Conservation (phyloP, 1,140 invertebrate genomes). For the Chironomus striatipennis region DNA sequence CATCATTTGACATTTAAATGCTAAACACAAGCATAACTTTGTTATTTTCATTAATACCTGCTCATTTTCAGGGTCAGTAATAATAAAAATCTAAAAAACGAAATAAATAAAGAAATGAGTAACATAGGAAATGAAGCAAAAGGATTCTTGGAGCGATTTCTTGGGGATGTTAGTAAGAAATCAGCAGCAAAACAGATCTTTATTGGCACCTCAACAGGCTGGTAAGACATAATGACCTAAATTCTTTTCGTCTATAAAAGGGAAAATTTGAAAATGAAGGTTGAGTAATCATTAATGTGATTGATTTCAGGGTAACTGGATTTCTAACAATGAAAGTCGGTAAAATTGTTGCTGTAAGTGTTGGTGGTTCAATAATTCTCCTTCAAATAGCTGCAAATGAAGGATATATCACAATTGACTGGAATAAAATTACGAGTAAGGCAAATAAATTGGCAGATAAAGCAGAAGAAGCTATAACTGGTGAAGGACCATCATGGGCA, state of each 20-base stretch:
- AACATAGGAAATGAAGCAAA: constrained; percentile 56
- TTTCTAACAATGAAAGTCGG: constrained; percentile 86
- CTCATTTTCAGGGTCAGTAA: not conserved
- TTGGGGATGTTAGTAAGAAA: constrained; percentile 69
- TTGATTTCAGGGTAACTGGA: constrained; percentile 65
- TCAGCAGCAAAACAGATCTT: constrained; percentile 80
- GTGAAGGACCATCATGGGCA: constrained; percentile 58
- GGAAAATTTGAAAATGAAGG: not conserved
- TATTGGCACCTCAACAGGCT: constrained; percentile 79
- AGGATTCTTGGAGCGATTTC: constrained; percentile 58
- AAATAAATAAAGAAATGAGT: constrained; percentile 42
- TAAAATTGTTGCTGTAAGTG: constrained; percentile 76
- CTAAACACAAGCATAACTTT: no score
- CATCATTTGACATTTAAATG: no score
- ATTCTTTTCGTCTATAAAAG: not conserved
- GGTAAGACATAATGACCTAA: constrained; percentile 48
- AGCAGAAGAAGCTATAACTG: constrained; percentile 65
- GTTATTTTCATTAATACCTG: not conserved
- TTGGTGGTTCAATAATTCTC: constrained; percentile 81
- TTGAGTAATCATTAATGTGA: constrained; percentile 22
- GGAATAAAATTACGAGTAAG: constrained; percentile 74
- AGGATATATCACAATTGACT: constrained; percentile 87
- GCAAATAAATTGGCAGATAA: constrained; percentile 73
- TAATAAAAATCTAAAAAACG: not conserved
- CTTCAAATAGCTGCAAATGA: constrained; percentile 83